Conservation (phyloP, 2,797 vertebrate species). For the Phalanger gymnotis region DNA sequence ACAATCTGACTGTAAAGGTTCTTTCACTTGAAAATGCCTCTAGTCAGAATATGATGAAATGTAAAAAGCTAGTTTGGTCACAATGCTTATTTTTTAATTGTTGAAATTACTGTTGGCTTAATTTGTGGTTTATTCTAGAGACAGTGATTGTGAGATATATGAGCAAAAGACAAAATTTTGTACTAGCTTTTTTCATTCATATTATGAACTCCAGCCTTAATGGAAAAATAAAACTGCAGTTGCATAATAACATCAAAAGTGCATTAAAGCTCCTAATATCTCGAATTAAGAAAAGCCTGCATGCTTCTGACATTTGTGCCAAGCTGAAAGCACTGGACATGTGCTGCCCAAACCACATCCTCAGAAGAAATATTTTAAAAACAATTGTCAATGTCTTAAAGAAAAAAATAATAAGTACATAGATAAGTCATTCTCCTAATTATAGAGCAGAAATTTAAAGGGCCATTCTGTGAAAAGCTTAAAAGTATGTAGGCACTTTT, state of each 20-base stretch:
- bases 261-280: conserved; percentile 13
- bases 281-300: conserved; percentile 56
- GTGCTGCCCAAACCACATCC: background rate
- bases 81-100: conserved; percentile 45
- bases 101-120: conserved; percentile 36
- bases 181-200: conserved; percentile 77
- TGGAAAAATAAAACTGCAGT: conserved; percentile 36
- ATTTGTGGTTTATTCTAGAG: conserved; percentile 35
- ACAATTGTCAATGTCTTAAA: conserved; percentile 26
- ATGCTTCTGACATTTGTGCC: conserved; percentile 32
- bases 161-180: background rate
- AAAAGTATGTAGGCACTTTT: conserved; percentile 59
- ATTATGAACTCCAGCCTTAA: conserved; percentile 70
- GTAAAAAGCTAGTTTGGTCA: conserved; percentile 77
- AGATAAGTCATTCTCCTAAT: conserved; percentile 11
- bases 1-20: conserved; percentile 41
- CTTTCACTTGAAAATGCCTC: conserved; percentile 67
- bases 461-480: conserved; percentile 29
- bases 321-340: background rate
- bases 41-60: conserved; percentile 56
- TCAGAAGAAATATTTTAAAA: conserved; percentile 17
- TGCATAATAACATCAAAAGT: conserved; percentile 50
- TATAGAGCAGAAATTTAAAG: conserved; percentile 1
- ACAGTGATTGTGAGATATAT: background rate
- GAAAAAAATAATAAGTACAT: background rate